Conservation (phyloP, 2,888 invertebrate genomes). For the Phasia obesa region DNA sequence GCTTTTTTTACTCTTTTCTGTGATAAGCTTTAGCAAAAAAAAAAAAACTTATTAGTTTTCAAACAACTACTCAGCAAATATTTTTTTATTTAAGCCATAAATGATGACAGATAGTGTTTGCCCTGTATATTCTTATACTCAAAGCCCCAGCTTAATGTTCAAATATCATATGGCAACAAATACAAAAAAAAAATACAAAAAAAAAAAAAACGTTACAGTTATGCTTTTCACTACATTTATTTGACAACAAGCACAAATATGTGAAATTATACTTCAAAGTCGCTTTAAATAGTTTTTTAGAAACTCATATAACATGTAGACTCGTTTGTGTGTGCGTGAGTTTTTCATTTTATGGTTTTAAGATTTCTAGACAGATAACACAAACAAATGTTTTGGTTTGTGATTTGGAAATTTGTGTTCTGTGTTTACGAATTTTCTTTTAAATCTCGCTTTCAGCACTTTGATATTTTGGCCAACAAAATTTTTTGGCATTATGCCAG, state of each 20-base stretch:
- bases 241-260: background rate
- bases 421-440: background rate
- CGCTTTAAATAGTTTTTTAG: slow-evolving; percentile 13
- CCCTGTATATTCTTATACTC: background rate
- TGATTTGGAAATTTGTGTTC: slow-evolving; percentile 66
- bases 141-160: background rate
- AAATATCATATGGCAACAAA: slow-evolving; percentile 11
- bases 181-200: too few relatives aligned
- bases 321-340: slow-evolving; percentile 12
- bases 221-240: slow-evolving; percentile 30
- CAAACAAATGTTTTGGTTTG: slow-evolving; percentile 71
- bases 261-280: slow-evolving; percentile 31
- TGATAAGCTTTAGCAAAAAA: too few relatives aligned
- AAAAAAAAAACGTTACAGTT: slow-evolving; percentile 34
- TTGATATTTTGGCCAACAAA: slow-evolving; percentile 30
- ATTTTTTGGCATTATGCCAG: slow-evolving; percentile 58
- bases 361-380: slow-evolving; percentile 69
- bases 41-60: too few relatives aligned
- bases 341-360: slow-evolving; percentile 52
- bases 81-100: too few relatives aligned
- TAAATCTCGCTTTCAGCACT: background rate
- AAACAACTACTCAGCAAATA: too few relatives aligned
- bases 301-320: slow-evolving; percentile 1
- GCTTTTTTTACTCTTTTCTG: too few relatives aligned
- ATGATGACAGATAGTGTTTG: slow-evolving; percentile 31